Conservation (phyloP, 2,888 invertebrate species). For the Watsonalla cultraria region DNA sequence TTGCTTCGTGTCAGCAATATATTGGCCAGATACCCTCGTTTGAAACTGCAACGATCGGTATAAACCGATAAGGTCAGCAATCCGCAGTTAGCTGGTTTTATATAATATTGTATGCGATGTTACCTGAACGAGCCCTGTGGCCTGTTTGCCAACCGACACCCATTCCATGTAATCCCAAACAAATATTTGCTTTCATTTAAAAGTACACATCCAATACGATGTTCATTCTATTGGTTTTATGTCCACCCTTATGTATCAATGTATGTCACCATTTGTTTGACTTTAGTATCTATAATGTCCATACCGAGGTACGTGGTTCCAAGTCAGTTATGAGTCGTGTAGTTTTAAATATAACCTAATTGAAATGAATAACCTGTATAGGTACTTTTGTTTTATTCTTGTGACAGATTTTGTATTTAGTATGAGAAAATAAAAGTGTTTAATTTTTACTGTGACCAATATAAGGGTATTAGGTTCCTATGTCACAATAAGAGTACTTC, state of each 20-base stretch:
- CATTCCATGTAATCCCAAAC: conserved; percentile 43
- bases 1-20: conserved; percentile 6
- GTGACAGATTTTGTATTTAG: no score
- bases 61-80: conserved; percentile 19
- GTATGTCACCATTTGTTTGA: no score
- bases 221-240: conserved; percentile 15
- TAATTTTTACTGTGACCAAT: no score
- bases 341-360: no score
- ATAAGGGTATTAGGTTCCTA: no score
- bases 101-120: conserved; percentile 11
- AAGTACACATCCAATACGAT: conserved; percentile 25
- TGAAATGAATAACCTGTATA: no score
- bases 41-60: conserved; percentile 11
- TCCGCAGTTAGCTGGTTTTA: conserved; percentile 8
- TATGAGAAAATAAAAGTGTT: no score
- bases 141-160: conserved; percentile 29
- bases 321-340: no score
- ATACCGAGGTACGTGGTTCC: no score
- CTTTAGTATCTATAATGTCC: no score
- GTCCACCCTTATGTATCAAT: background rate
- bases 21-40: conserved; percentile 11
- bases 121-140: conserved; percentile 16
- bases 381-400: no score
- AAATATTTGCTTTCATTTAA: conserved; percentile 45
- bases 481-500: no score